These are phyloP conservation scores for Kradibia gibbosae DNA, from an alignment of 1,140 invertebrate genomes.

Conservation along the genomic window DNA sequence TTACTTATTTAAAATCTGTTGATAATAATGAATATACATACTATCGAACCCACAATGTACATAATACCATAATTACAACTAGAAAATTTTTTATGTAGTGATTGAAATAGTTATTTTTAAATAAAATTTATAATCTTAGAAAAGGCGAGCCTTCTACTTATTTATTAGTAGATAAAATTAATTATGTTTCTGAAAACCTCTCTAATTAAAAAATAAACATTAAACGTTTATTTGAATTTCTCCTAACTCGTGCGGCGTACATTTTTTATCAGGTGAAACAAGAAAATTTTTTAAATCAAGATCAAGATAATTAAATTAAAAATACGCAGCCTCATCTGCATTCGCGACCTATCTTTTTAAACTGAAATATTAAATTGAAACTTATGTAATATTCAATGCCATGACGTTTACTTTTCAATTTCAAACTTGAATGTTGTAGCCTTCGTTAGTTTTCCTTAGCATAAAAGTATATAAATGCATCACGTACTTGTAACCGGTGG, in stretches of 20 bases:
- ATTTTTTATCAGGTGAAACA: constrained; percentile 10
- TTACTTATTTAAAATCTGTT: neutral
- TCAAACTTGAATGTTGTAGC: neutral
- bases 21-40: neutral
- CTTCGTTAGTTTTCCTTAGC: constrained; percentile 11
- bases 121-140: neutral
- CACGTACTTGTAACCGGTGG: neutral
- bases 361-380: constrained; percentile 37
- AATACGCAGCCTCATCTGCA: neutral
- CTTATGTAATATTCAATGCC: constrained; percentile 42
- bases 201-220: neutral
- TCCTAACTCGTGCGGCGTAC: neutral
- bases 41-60: neutral
- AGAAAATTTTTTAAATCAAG: constrained; percentile 4
- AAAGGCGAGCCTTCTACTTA: too few relatives aligned
- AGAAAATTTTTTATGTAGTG: neutral
- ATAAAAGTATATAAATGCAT: neutral
- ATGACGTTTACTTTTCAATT: constrained; percentile 42
- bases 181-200: neutral
- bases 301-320: constrained; percentile 16
- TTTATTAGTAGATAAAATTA: constrained; percentile 10
- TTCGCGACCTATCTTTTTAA: neutral
- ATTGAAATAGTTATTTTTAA: neutral
- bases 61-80: neutral
- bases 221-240: neutral